These are phyloP conservation scores for Alcedo atthis DNA, from an alignment of 2,797 vertebrate genomes.

Conservation along the genomic window DNA sequence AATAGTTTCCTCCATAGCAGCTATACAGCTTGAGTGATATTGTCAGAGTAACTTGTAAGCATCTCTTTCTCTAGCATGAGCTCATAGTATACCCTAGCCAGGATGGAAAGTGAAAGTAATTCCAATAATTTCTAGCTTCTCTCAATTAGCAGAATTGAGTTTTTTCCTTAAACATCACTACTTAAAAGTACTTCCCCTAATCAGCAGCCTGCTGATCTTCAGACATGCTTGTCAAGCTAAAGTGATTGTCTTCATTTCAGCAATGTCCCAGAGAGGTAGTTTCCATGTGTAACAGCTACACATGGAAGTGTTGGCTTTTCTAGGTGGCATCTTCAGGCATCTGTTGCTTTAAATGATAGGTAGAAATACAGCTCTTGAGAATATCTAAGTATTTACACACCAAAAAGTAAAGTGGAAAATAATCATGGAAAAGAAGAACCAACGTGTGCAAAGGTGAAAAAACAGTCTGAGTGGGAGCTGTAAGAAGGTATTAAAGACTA, in stretches of 20 bases:
- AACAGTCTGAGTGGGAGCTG: neutral
- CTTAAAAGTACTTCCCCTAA: neutral
- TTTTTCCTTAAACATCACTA: neutral
- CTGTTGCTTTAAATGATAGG: neutral
- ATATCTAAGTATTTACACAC: neutral
- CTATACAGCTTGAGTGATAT: neutral
- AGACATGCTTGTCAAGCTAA: neutral
- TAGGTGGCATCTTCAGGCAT: neutral
- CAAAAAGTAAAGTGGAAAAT: neutral
- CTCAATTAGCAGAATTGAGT: neutral
- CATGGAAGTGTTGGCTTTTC: neutral
- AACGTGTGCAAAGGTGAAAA: neutral
- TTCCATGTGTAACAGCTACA: neutral
- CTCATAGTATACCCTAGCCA: neutral
- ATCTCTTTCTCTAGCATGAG: neutral
- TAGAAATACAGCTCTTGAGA: neutral
- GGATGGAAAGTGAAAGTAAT: neutral
- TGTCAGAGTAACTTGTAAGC: neutral
- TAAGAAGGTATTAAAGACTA: neutral
- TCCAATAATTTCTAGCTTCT: neutral
- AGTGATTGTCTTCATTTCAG: neutral
- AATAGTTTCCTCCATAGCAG: neutral
- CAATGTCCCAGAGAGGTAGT: neutral
- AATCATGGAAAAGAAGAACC: neutral
- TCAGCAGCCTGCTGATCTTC: neutral